These are phyloP conservation scores for Pterobdella sp. DNA, from an alignment of 2,888 invertebrate genomes.

Conservation along the genomic window DNA sequence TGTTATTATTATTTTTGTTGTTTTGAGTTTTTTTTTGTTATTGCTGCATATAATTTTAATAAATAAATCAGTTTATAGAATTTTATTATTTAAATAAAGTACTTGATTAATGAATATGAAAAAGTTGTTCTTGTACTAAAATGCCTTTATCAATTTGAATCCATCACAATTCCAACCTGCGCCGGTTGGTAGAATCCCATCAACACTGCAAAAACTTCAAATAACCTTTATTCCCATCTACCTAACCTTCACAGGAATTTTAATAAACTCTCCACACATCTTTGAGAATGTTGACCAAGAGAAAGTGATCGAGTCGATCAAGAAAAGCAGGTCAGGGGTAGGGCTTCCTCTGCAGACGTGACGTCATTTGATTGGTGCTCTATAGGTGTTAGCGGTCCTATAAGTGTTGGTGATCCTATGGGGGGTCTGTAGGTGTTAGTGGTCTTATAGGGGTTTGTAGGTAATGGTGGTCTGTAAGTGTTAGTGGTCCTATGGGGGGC, in stretches of 20 bases:
- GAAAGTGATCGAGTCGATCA: slow-evolving; percentile 29
- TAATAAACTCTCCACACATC: slow-evolving; percentile 95
- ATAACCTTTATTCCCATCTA: background rate
- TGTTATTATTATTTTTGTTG: background rate
- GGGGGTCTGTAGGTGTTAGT: background rate
- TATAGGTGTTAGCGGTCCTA: background rate
- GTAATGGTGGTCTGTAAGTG: background rate
- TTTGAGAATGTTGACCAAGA: slow-evolving; percentile 87
- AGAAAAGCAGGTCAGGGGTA: slow-evolving; percentile 30
- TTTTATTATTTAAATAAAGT: too few relatives aligned
- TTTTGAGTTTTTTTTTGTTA: background rate
- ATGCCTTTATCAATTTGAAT: too few relatives aligned
- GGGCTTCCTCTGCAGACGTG: slow-evolving; percentile 11
- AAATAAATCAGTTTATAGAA: too few relatives aligned
- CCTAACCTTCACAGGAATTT: slow-evolving; percentile 58
- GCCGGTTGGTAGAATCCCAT: too few relatives aligned
- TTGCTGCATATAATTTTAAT: background rate
- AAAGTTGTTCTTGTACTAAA: too few relatives aligned
- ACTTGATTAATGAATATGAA: too few relatives aligned
- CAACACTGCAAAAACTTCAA: background rate
- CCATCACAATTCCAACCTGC: too few relatives aligned
- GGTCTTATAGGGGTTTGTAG: background rate
- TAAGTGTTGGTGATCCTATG: background rate
- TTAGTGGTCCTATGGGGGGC: background rate
- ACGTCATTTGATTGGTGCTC: background rate